phyloP scores from a whole-genome alignment of 2,888 invertebrate genomes.

The Cryptocheilus praepositus region DNA sequence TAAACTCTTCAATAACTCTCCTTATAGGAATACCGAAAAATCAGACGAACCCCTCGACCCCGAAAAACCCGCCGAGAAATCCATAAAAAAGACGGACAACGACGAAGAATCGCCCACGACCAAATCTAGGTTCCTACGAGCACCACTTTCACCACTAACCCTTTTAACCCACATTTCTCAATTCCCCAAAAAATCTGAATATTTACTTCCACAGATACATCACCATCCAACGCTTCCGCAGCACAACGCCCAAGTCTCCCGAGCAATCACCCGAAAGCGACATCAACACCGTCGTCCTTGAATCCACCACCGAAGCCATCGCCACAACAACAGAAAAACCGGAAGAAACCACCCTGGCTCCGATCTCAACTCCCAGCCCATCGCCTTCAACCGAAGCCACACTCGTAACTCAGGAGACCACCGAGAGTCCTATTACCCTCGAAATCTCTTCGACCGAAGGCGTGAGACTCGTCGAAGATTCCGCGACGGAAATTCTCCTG shows the following conservation, averaged over 20 bases:
- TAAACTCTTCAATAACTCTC: too few relatives aligned
- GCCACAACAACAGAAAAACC: conserved; percentile 22
- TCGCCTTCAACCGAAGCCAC: conserved; percentile 17
- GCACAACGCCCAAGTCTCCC: conserved; percentile 55
- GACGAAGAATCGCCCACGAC: conserved; percentile 48
- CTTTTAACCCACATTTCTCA: too few relatives aligned
- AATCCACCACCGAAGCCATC: conserved; percentile 25
- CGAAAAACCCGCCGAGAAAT: conserved; percentile 13
- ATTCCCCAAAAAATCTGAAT: too few relatives aligned
- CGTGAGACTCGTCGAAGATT: conserved; percentile 63
- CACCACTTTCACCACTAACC: background rate
- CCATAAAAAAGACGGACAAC: conserved; percentile 5
- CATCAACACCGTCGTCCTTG: conserved; percentile 9
- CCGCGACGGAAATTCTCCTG: conserved; percentile 64
- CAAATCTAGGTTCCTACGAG: conserved; percentile 62
- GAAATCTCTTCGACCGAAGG: conserved; percentile 40
- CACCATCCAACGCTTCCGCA: conserved; percentile 71
- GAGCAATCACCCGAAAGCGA: conserved; percentile 23
- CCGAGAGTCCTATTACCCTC: background rate
- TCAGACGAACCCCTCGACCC: conserved; percentile 5
- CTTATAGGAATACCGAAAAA: conserved; percentile 23
- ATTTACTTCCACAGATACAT: conserved; percentile 67
- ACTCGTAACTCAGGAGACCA: background rate
- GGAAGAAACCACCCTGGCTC: conserved; percentile 37
- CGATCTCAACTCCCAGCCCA: conserved; percentile 22